Conservation (phyloP, 2,888 invertebrate genomes). For the Cybosia mesomella region DNA sequence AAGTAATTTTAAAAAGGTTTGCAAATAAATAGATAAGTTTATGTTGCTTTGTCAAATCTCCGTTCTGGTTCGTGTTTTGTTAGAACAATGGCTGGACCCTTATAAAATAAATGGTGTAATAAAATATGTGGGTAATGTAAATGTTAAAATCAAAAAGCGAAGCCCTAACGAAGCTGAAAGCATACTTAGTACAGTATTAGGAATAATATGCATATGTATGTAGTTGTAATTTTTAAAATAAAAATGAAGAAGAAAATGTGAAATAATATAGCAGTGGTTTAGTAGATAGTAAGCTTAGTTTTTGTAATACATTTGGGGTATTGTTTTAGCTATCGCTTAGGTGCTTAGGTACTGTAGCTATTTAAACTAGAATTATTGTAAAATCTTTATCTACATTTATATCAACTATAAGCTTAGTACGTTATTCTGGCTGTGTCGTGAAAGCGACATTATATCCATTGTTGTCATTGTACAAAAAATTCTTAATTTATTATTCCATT, state of each 20-base stretch:
- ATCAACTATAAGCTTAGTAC: conserved; percentile 63
- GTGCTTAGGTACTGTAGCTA: conserved; percentile 57
- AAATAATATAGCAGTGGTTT: conserved; percentile 59
- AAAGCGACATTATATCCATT: conserved; percentile 65
- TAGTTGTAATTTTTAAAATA: conserved; percentile 33
- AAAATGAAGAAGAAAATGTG: conserved; percentile 48
- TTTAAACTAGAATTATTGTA: conserved; percentile 53
- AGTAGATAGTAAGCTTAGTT: conserved; percentile 47
- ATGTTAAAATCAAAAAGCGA: conserved; percentile 61
- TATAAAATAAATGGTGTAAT: conserved; percentile 45
- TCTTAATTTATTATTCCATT: conserved; percentile 43
- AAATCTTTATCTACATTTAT: conserved; percentile 57
- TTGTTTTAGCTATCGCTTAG: conserved; percentile 54
- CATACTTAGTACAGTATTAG: conserved; percentile 29
- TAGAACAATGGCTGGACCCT: conserved; percentile 44
- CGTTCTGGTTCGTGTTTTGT: not conserved
- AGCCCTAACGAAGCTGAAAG: conserved; percentile 67
- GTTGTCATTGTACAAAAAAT: conserved; percentile 65
- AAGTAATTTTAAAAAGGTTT: conserved; percentile 15
- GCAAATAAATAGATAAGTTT: conserved; percentile 28
- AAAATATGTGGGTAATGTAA: conserved; percentile 39
- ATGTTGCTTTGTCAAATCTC: not conserved
- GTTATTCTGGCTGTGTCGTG: conserved; percentile 70
- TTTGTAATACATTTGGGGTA: conserved; percentile 31
- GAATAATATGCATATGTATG: conserved; percentile 14